Percentiles rank a stretch among this genome's conserved stretches.
phyloP scores from a whole-genome alignment of 2,113 vertebrate species.

The Pristiophorus japonicus region DNA sequence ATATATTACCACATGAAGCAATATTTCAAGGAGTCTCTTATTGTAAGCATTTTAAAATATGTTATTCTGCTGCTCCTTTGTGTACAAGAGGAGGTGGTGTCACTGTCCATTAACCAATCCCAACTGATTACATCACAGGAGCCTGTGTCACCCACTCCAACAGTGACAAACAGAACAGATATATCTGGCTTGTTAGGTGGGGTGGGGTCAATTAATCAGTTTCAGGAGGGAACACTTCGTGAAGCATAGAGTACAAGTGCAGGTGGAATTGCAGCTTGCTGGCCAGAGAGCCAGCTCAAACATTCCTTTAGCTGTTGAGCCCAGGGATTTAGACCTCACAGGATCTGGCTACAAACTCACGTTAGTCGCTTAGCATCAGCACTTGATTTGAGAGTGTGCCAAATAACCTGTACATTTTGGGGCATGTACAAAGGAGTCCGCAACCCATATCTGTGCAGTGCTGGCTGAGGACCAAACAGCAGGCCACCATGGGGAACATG shows the following conservation, averaged over 20 bases:
- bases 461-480: not conserved
- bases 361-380: no score
- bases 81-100: not conserved
- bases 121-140: not conserved
- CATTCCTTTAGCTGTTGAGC: not conserved
- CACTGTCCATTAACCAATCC: not conserved
- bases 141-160: not conserved
- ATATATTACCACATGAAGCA: not conserved
- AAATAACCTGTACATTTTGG: no score
- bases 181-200: not conserved
- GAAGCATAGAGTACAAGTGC: not conserved
- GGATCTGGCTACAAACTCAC: no score
- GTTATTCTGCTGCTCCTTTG: not conserved
- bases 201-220: not conserved
- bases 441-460: not conserved
- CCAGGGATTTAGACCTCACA: no score
- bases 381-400: no score
- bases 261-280: not conserved
- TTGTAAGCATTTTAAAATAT: not conserved
- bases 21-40: not conserved
- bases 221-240: not conserved
- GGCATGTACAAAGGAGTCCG: not conserved
- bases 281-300: not conserved
- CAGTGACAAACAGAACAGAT: not conserved
- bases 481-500: not conserved